A percentile compares a stretch with the other conserved stretches of the same genome.
phyloP scores from a whole-genome alignment of 1,140 invertebrate genomes.

The Araneus ventricosus region DNA sequence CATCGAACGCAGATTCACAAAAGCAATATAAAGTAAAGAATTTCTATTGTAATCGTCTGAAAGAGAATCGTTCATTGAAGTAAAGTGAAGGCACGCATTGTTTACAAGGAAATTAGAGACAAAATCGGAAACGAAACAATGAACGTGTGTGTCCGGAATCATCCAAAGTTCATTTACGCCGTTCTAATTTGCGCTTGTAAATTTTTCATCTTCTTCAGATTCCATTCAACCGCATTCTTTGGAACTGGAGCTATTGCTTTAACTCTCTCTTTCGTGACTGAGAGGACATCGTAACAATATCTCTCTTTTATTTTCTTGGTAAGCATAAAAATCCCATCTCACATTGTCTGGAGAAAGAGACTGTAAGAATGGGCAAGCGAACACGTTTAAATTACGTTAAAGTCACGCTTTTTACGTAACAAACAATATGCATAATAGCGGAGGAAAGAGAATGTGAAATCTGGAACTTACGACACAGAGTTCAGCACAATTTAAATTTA shows the following conservation, averaged over 20 bases:
- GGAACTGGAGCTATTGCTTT: background rate
- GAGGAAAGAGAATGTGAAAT: background rate
- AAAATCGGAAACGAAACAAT: background rate
- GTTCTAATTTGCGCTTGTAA: slow-evolving; percentile 23
- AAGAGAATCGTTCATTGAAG: too few relatives aligned
- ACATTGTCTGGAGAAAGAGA: background rate
- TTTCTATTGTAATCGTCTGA: too few relatives aligned
- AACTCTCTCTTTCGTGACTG: background rate
- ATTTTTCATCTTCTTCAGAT: background rate
- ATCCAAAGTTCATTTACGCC: background rate
- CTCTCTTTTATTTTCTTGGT: background rate
- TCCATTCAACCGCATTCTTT: background rate
- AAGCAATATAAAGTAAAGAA: too few relatives aligned
- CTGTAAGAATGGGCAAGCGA: background rate
- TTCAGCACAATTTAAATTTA: slow-evolving; percentile 5
- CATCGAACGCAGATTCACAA: too few relatives aligned
- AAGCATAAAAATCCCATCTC: slow-evolving; percentile 4
- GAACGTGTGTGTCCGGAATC: background rate
- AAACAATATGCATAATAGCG: background rate
- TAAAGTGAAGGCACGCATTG: background rate
- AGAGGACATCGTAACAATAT: slow-evolving; percentile 9
- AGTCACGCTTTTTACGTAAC: slow-evolving; percentile 29
- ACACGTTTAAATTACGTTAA: slow-evolving; percentile 10
- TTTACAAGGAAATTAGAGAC: background rate
- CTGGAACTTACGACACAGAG: background rate